phyloP scores from a whole-genome alignment of 2,888 invertebrate genomes.

The Pachydiplax longipennis region DNA sequence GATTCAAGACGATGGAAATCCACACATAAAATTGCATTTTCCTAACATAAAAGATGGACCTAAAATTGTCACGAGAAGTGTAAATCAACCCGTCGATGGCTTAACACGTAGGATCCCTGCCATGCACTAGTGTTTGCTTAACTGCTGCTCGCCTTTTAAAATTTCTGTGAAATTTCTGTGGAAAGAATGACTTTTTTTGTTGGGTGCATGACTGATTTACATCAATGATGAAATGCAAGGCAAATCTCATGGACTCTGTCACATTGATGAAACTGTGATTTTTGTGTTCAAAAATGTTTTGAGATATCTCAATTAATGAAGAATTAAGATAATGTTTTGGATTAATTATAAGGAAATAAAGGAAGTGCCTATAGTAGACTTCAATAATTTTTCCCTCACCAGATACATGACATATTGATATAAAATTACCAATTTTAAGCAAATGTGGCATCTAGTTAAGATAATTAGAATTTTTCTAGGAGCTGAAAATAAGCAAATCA shows the following conservation, averaged over 20 bases:
- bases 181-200: constrained; percentile 5
- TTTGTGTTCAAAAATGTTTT: not conserved
- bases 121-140: not conserved
- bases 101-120: not conserved
- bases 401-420: constrained; percentile 51
- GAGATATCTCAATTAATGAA: not conserved
- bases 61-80: not conserved
- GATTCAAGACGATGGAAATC: not conserved
- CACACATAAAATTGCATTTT: not conserved
- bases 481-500: too few species aligned
- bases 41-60: not conserved
- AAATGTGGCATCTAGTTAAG: too few species aligned
- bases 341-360: not conserved
- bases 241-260: not conserved
- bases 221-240: constrained; percentile 7
- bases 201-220: constrained; percentile 13
- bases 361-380: not conserved
- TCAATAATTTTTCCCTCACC: too few species aligned
- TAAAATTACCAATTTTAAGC: too few species aligned
- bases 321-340: not conserved
- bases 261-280: constrained; percentile 33
- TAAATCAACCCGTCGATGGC: not conserved
- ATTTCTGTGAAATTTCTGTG: not conserved
- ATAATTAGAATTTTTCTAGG: too few species aligned
- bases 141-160: not conserved